Evolutionary conservation across 1,140 invertebrate genomes (phyloP).

Genomic region (Magallana ariakensis): DNA sequence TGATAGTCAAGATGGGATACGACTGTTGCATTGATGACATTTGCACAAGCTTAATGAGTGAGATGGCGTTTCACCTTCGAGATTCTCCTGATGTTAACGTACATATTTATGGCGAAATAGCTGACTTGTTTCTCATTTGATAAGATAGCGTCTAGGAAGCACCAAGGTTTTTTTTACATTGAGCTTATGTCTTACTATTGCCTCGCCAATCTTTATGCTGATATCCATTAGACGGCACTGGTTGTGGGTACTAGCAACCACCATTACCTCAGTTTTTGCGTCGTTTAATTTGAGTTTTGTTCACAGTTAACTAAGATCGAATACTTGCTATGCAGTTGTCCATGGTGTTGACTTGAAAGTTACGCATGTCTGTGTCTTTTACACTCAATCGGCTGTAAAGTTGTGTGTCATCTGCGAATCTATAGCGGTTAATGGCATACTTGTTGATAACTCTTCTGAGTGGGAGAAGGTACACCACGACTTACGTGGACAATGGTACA

Average conservation of each 20-base stretch:
- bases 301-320: not conserved
- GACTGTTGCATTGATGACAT: not conserved
- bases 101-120: not conserved
- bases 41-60: not conserved
- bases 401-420: slow-evolving; percentile 1
- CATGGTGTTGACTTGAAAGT: not conserved
- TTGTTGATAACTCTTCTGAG: not conserved
- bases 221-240: not conserved
- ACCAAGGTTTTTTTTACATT: no score
- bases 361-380: not conserved
- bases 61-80: slow-evolving; percentile 17
- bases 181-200: no score
- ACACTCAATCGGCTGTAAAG: not conserved
- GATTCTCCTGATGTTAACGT: slow-evolving; percentile 2
- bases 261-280: slow-evolving; percentile 3
- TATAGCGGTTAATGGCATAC: not conserved
- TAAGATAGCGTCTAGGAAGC: not conserved
- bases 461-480: not conserved
- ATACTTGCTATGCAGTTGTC: not conserved
- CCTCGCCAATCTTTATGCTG: no score
- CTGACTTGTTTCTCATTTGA: not conserved
- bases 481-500: not conserved
- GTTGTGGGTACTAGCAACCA: slow-evolving; percentile 5
- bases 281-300: not conserved
- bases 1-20: not conserved